phyloP scores from a whole-genome alignment of 2,797 vertebrate species.

The Argentina silus region DNA sequence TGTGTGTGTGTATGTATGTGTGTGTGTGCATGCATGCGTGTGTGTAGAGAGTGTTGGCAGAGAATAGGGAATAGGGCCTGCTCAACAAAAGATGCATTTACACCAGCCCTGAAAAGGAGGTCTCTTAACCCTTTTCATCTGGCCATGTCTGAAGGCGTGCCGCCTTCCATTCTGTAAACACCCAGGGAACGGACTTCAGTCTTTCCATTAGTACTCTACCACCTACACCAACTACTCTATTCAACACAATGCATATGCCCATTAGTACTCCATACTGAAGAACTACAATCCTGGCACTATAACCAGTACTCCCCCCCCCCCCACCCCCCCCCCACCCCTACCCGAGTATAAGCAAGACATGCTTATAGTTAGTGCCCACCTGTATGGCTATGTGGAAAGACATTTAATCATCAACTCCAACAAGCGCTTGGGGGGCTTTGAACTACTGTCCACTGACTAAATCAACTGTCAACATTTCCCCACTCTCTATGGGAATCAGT shows the following conservation, averaged over 20 bases:
- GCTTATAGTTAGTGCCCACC: slow-evolving; percentile 20
- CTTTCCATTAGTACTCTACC: not conserved
- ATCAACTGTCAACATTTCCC: slow-evolving; percentile 43
- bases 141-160: slow-evolving; percentile 52
- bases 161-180: not conserved
- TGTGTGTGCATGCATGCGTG: slow-evolving; percentile 47
- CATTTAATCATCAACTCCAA: slow-evolving; percentile 43
- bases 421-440: not conserved
- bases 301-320: too few relatives aligned
- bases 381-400: slow-evolving; percentile 33
- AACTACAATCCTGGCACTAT: not conserved
- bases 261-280: not conserved
- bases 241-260: too few relatives aligned
- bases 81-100: slow-evolving; percentile 78
- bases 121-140: slow-evolving; percentile 67
- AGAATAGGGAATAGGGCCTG: slow-evolving; percentile 53
- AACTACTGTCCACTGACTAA: not conserved
- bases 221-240: too few relatives aligned
- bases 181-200: not conserved
- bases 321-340: too few relatives aligned
- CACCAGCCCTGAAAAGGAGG: slow-evolving; percentile 65
- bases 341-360: too few relatives aligned
- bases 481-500: not conserved
- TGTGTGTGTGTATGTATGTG: not conserved
- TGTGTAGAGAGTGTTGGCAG: slow-evolving; percentile 46